Evolutionary conservation across 1,140 invertebrate species (phyloP).

Genomic region (Trachelipus rathkii): DNA sequence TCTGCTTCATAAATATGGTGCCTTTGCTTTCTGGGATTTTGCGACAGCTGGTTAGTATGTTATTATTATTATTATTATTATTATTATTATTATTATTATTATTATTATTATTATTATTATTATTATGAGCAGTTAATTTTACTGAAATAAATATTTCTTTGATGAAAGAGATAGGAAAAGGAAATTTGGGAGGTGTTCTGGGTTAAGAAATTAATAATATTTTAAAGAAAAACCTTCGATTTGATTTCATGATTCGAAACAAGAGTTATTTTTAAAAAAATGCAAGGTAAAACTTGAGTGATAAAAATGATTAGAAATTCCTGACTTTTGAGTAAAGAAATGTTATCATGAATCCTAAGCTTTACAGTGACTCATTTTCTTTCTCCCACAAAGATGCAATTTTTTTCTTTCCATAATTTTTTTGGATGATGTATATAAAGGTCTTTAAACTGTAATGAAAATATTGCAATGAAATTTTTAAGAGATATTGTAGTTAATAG

Average conservation of each 20-base stretch:
- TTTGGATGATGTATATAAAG: too few species aligned
- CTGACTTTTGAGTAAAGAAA: conserved; percentile 69
- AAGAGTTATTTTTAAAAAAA: not conserved
- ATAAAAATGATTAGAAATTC: conserved; percentile 65
- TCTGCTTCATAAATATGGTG: conserved; percentile 74
- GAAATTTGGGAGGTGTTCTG: too few species aligned
- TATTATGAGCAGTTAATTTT: too few species aligned
- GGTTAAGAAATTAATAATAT: too few species aligned
- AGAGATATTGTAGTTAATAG: too few species aligned
- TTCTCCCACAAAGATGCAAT: conserved; percentile 81
- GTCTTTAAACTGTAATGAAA: too few species aligned
- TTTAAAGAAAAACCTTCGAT: too few species aligned
- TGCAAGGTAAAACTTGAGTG: not conserved
- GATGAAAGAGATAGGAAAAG: too few species aligned
- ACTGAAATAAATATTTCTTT: too few species aligned
- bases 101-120: not conserved
- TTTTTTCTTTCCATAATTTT: conserved; percentile 85
- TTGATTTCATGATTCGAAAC: too few species aligned
- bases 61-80: not conserved
- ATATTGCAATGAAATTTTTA: too few species aligned
- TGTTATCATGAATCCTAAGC: conserved; percentile 80
- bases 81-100: not conserved
- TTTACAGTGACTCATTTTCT: conserved; percentile 60
- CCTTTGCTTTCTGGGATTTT: conserved; percentile 85
- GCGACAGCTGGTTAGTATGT: conserved; percentile 65